A percentile compares a stretch with the other conserved stretches of the same genome.
Conservation (phyloP, 2,888 invertebrate species). For the Andrena hattorfiana region DNA sequence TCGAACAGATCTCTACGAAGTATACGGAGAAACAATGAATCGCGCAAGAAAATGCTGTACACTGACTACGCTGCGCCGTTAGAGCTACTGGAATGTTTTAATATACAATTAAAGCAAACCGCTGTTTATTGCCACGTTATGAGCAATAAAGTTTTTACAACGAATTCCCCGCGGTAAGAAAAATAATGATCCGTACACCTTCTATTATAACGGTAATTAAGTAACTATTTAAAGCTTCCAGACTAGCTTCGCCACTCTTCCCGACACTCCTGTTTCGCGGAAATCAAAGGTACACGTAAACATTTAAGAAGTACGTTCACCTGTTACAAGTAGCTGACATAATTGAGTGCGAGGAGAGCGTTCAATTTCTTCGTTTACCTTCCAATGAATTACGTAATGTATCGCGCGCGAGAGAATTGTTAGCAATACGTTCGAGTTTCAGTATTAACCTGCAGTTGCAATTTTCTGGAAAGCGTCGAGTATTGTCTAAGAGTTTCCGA, state of each 20-base stretch:
- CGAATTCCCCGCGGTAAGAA: conserved; percentile 22
- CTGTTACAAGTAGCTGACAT: background rate
- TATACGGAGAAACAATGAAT: background rate
- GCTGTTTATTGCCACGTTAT: conserved; percentile 54
- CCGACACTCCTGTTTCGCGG: background rate
- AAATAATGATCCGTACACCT: conserved; percentile 10
- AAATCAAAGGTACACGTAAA: background rate
- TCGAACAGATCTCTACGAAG: background rate
- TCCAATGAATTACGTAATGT: background rate
- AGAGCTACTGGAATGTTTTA: conserved; percentile 51
- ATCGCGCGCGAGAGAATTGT: conserved; percentile 15
- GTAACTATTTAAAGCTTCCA: conserved; percentile 45
- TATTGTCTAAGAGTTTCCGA: no score
- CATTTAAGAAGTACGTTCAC: conserved; percentile 9
- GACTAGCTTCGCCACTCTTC: conserved; percentile 38
- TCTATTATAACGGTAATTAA: conserved; percentile 13
- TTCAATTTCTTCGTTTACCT: conserved; percentile 24
- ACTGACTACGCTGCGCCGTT: conserved; percentile 2
- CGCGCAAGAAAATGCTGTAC: conserved; percentile 8
- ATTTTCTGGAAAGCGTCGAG: no score
- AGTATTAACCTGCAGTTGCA: background rate
- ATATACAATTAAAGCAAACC: conserved; percentile 40
- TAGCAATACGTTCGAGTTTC: background rate
- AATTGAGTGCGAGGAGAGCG: conserved; percentile 32
- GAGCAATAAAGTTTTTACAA: conserved; percentile 54